Evolutionary conservation across 2,113 vertebrate genomes (phyloP).

Genomic region (Psettodes erumei): DNA sequence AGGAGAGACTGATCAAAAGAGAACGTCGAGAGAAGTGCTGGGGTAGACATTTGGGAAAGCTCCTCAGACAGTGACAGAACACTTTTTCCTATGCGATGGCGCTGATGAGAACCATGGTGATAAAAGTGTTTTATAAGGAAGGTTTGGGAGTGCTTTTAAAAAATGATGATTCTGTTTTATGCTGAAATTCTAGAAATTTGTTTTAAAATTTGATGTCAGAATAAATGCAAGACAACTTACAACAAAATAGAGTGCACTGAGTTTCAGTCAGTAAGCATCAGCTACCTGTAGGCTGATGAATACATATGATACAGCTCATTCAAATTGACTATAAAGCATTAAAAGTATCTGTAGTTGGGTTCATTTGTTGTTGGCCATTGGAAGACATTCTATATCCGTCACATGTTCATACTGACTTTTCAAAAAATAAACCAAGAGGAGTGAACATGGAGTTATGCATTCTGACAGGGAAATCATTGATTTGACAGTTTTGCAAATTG

Average conservation of each 20-base stretch:
- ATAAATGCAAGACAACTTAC: background rate
- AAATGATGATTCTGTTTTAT: background rate
- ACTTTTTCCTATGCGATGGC: background rate
- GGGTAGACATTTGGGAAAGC: constrained; percentile 2
- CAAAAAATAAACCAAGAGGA: no score
- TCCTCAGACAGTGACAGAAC: background rate
- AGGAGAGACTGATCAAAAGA: background rate
- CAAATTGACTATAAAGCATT: background rate
- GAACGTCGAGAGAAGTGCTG: background rate
- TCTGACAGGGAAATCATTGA: no score
- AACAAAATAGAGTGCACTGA: background rate
- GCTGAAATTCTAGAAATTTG: no score
- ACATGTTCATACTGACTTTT: no score
- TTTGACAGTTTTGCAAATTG: no score
- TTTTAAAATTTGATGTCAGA: background rate
- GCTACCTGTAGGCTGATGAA: background rate
- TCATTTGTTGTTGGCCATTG: no score
- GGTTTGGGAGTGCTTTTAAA: background rate
- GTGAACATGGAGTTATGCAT: no score
- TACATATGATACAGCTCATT: background rate
- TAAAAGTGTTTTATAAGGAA: no score
- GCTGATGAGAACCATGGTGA: background rate
- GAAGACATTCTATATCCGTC: no score
- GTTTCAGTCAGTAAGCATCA: no score
- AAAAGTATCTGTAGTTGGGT: no score